Evolutionary conservation across 23 tunicate species (phyloP).

Genomic region (Trididemnum nubilum): DNA sequence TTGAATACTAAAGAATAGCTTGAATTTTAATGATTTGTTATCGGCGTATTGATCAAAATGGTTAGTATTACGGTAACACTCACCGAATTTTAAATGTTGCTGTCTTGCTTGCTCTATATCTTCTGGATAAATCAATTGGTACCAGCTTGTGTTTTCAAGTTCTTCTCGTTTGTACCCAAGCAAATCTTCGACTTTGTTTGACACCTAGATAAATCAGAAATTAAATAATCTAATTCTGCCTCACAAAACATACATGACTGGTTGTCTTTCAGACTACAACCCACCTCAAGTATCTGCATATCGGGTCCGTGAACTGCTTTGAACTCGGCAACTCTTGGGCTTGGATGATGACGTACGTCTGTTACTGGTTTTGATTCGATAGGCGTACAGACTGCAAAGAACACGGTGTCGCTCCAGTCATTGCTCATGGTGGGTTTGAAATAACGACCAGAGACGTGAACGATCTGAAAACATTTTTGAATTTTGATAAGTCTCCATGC

Average conservation of each 20-base stretch:
- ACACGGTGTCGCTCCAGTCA: slow-evolving; percentile 82
- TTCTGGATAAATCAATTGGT: slow-evolving; percentile 83
- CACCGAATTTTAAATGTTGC: slow-evolving; percentile 94
- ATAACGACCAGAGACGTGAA: slow-evolving; percentile 88
- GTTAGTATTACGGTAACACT: slow-evolving; percentile 36
- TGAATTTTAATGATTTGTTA: too few relatives aligned
- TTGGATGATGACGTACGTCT: slow-evolving; percentile 95
- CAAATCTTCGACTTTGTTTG: slow-evolving; percentile 68
- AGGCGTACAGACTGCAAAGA: slow-evolving; percentile 92
- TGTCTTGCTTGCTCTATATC: slow-evolving; percentile 88
- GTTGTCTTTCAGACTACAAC: background rate
- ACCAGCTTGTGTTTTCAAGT: slow-evolving; percentile 95
- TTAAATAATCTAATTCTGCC: background rate
- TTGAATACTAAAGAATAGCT: background rate
- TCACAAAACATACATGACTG: background rate
- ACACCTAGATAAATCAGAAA: slow-evolving; percentile 47
- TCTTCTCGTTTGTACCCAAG: slow-evolving; percentile 93
- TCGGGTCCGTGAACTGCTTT: slow-evolving; percentile 93
- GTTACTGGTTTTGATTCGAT: slow-evolving; percentile 95
- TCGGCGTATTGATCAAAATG: too few relatives aligned
- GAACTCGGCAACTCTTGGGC: slow-evolving; percentile 85
- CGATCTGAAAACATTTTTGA: slow-evolving; percentile 71
- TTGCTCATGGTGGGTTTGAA: slow-evolving; percentile 77
- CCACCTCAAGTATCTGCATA: slow-evolving; percentile 92
- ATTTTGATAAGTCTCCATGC: background rate